A percentile compares a stretch with the other conserved stretches of the same genome.
Conservation (phyloP, 2,113 vertebrate species). For the Crotalus viridis region DNA sequence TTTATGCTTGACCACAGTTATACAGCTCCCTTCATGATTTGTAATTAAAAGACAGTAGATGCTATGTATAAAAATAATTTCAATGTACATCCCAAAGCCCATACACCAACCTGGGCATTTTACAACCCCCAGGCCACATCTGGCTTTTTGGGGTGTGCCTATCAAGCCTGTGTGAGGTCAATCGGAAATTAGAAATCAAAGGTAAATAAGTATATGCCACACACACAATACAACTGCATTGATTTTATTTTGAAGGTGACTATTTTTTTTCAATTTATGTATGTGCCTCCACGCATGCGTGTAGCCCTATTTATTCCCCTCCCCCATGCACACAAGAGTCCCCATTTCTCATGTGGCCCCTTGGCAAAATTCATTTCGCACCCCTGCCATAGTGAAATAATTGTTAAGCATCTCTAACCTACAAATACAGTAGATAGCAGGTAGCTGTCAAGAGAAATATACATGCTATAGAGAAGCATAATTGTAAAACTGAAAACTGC, state of each 20-base stretch:
- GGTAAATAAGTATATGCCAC: not conserved
- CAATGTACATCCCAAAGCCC: not conserved
- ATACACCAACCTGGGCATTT: not conserved
- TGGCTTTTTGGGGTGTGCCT: not conserved
- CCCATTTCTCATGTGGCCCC: not conserved
- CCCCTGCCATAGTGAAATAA: too few species aligned
- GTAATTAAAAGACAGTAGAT: not conserved
- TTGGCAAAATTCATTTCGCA: not conserved
- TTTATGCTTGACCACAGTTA: not conserved
- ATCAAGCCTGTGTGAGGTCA: not conserved
- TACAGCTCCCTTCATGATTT: not conserved
- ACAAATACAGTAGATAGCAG: slow-evolving; percentile 22
- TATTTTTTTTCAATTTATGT: not conserved
- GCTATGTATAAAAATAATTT: not conserved
- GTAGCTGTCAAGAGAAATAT: slow-evolving; percentile 14
- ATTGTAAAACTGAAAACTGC: not conserved
- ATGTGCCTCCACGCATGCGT: fast-evolving
- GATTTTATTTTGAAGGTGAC: not conserved
- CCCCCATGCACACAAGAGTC: too few species aligned
- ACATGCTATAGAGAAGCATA: not conserved
- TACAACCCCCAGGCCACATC: not conserved
- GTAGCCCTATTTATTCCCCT: not conserved
- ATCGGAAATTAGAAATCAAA: not conserved
- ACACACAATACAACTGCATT: not conserved
- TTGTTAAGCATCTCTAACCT: not conserved